Percentiles rank a stretch among this genome's conserved stretches.
These are phyloP conservation scores for Varanus komodoensis DNA, from an alignment of 2,113 vertebrate species.

Conservation along the genomic window DNA sequence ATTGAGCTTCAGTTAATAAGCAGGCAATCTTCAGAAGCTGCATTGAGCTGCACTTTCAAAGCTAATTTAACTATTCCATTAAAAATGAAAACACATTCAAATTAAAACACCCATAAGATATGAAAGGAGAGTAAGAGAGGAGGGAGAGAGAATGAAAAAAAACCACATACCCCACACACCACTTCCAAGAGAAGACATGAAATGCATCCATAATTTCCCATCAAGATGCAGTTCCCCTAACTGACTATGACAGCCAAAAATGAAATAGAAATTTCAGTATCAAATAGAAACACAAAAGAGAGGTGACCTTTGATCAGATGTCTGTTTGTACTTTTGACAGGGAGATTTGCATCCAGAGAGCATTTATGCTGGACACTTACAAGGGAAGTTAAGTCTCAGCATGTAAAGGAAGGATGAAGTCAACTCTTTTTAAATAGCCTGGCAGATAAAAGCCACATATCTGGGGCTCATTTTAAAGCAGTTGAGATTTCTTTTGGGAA, in stretches of 20 bases:
- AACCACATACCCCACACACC: neutral
- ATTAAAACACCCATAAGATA: constrained; percentile 75
- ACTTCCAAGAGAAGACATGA: constrained; percentile 53
- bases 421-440: constrained; percentile 80
- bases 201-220: constrained; percentile 75
- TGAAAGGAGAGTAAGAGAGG: constrained; percentile 28
- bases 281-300: constrained; percentile 89
- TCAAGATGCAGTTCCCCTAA: constrained; percentile 76
- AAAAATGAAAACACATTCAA: constrained; percentile 76
- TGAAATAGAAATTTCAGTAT: constrained; percentile 93
- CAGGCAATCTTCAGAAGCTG: constrained; percentile 64
- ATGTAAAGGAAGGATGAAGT: constrained; percentile 86
- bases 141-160: neutral
- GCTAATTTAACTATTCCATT: constrained; percentile 75
- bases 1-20: constrained; percentile 71
- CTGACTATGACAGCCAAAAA: constrained; percentile 84
- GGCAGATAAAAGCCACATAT: constrained; percentile 73
- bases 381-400: constrained; percentile 79
- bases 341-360: constrained; percentile 89
- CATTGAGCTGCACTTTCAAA: constrained; percentile 62
- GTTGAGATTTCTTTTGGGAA: constrained; percentile 15
- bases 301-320: constrained; percentile 93
- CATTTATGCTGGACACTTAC: constrained; percentile 77
- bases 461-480: constrained; percentile 40
- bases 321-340: constrained; percentile 90